These are phyloP conservation scores for Deilephila porcellus DNA, from an alignment of 2,888 invertebrate genomes.

Conservation along the genomic window DNA sequence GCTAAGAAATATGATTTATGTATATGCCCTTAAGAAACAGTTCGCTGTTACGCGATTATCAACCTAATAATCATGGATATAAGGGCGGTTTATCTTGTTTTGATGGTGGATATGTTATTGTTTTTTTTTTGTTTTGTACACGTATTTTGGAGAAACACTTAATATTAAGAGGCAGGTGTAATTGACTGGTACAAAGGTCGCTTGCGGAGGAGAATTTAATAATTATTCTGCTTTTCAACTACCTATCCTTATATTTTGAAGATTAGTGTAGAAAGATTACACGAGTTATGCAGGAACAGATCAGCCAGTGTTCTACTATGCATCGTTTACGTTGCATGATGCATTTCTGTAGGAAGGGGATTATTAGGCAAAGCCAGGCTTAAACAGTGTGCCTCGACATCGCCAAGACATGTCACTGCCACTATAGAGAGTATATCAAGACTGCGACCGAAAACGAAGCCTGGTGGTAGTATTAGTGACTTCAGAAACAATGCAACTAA, in stretches of 20 bases:
- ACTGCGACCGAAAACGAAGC: too few species aligned
- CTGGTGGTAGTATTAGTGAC: too few species aligned
- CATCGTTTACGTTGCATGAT: too few species aligned
- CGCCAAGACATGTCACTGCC: too few species aligned
- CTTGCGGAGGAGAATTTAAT: neutral
- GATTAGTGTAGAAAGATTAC: neutral
- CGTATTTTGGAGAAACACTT: neutral
- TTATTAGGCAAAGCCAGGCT: too few species aligned
- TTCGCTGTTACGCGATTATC: neutral
- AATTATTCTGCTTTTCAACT: neutral
- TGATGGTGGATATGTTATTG: neutral
- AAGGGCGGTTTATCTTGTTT: neutral
- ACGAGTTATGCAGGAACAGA: too few species aligned
- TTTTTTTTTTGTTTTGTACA: neutral
- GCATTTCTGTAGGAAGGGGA: too few species aligned
- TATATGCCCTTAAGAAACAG: neutral
- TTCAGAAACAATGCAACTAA: too few species aligned
- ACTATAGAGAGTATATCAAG: too few species aligned
- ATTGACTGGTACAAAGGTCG: neutral
- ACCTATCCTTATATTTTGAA: neutral
- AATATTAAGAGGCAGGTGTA: neutral
- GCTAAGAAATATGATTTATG: slow-evolving; percentile 18
- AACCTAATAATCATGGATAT: neutral
- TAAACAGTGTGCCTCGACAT: too few species aligned
- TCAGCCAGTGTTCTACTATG: too few species aligned